Conservation (phyloP, 2,113 vertebrate genomes). For the Tupaia tana region DNA sequence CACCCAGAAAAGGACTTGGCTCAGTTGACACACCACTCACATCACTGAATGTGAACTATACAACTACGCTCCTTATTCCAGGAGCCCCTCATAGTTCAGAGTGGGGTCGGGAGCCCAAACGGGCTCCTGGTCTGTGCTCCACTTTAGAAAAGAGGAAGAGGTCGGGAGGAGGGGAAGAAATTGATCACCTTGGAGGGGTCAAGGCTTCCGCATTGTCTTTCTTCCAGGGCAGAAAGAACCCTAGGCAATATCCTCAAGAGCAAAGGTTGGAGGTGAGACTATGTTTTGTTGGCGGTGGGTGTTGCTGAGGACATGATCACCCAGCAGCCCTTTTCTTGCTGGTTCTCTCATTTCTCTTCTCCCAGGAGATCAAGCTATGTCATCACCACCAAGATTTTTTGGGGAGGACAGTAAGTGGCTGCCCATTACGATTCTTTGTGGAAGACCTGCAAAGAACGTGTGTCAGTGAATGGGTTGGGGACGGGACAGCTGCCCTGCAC, state of each 20-base stretch:
- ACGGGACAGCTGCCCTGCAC: neutral
- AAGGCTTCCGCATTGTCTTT: slow-evolving; percentile 40
- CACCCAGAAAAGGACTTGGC: neutral
- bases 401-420: slow-evolving; percentile 95
- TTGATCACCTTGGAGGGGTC: neutral
- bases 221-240: slow-evolving; percentile 89
- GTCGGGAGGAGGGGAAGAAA: neutral
- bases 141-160: neutral
- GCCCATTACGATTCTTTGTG: neutral
- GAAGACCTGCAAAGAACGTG: neutral
- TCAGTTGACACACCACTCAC: neutral
- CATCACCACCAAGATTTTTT: slow-evolving; percentile 95
- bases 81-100: neutral
- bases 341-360: neutral
- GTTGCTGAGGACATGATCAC: neutral
- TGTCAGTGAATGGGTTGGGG: neutral
- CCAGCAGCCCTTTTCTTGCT: slow-evolving; percentile 29
- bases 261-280: slow-evolving; percentile 91
- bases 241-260: slow-evolving; percentile 91
- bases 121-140: neutral
- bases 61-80: neutral
- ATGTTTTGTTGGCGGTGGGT: neutral
- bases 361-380: slow-evolving; percentile 92
- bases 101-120: neutral
- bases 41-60: neutral